Evolutionary conservation across 1,140 invertebrate species (phyloP).

Genomic region (Plectrocnemia conspersa): DNA sequence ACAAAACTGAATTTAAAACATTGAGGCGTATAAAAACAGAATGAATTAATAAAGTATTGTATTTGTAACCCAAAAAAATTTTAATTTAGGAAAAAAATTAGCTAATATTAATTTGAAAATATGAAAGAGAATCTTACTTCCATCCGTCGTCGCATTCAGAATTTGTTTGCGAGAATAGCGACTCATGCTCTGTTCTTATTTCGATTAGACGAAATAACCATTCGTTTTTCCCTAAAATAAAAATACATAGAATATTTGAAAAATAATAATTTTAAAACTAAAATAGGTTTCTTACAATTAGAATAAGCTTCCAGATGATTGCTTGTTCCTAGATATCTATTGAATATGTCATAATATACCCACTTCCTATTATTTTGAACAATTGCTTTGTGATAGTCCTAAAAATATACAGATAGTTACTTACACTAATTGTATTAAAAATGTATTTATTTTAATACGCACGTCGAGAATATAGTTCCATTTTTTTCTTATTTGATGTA

Average conservation of each 20-base stretch:
- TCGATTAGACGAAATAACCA: slow-evolving; percentile 27
- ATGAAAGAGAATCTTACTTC: slow-evolving; percentile 18
- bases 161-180: slow-evolving; percentile 6
- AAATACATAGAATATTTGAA: slow-evolving; percentile 2
- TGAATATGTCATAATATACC: slow-evolving; percentile 27
- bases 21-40: not conserved
- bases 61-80: too few relatives aligned
- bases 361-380: slow-evolving; percentile 26
- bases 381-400: slow-evolving; percentile 27
- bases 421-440: slow-evolving; percentile 1
- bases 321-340: slow-evolving; percentile 16
- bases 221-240: slow-evolving; percentile 25
- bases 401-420: slow-evolving; percentile 7
- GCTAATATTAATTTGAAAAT: not conserved
- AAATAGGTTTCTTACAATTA: slow-evolving; percentile 20
- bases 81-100: too few relatives aligned
- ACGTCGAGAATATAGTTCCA: slow-evolving; percentile 30
- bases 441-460: too few relatives aligned
- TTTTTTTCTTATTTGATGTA: slow-evolving; percentile 29
- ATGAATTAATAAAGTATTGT: too few relatives aligned
- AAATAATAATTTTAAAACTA: not conserved
- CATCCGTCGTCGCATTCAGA: slow-evolving; percentile 13
- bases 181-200: slow-evolving; percentile 21
- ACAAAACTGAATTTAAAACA: slow-evolving; percentile 18
- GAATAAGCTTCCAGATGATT: slow-evolving; percentile 21